Conservation (phyloP, 2,888 invertebrate genomes). For the Liopterus haemorrhoidalis region DNA sequence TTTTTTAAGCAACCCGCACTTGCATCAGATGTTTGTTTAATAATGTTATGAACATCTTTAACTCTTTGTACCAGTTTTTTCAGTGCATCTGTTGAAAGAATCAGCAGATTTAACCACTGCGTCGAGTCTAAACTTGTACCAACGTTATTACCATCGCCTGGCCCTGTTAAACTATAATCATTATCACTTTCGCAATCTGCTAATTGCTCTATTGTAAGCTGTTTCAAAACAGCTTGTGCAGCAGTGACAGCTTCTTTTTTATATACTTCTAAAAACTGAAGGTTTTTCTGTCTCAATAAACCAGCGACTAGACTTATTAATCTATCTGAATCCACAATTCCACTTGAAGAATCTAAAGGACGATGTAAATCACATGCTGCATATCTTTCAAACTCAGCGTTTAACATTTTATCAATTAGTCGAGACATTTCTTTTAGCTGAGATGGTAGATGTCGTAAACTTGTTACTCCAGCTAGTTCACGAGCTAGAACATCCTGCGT, state of each 20-base stretch:
- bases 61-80: constrained; percentile 66
- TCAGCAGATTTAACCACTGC: constrained; percentile 44
- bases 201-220: constrained; percentile 74
- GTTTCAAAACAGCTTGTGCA: constrained; percentile 82
- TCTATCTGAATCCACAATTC: constrained; percentile 76
- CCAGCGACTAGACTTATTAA: constrained; percentile 70
- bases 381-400: constrained; percentile 88
- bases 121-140: constrained; percentile 42
- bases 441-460: constrained; percentile 91
- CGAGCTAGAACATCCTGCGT: constrained; percentile 90
- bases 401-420: constrained; percentile 94
- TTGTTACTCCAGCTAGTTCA: constrained; percentile 86
- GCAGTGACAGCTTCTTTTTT: constrained; percentile 86
- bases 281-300: constrained; percentile 77
- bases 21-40: constrained; percentile 66
- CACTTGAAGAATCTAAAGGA: constrained; percentile 57
- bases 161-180: constrained; percentile 52
- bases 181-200: constrained; percentile 54
- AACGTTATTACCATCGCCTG: constrained; percentile 44
- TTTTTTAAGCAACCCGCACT: constrained; percentile 51
- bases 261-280: constrained; percentile 80
- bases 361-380: constrained; percentile 87
- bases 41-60: constrained; percentile 66
- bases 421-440: constrained; percentile 94
- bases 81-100: constrained; percentile 41